A percentile compares a stretch with the other conserved stretches of the same genome.
Conservation (phyloP, 2,113 vertebrate species). For the Ceyx melanurus region DNA sequence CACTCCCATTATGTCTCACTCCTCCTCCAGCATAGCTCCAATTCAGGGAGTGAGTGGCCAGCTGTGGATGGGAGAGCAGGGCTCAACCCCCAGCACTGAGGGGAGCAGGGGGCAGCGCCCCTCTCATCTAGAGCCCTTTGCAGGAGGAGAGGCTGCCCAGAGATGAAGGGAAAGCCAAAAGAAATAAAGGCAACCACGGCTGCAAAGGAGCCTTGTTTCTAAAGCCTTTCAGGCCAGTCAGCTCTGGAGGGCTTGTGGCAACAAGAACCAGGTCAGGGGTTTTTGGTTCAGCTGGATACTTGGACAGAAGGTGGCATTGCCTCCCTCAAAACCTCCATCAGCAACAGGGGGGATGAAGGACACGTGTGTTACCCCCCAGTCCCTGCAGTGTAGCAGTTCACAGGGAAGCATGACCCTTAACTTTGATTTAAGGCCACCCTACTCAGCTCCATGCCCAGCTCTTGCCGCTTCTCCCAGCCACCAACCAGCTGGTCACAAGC, state of each 20-base stretch:
- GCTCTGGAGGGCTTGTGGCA: not conserved
- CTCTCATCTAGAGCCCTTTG: rapidly evolving
- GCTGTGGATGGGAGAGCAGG: not conserved
- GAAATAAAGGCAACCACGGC: not conserved
- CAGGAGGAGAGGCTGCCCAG: not conserved
- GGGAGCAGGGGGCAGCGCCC: not conserved
- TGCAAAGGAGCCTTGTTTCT: not conserved
- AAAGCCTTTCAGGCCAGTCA: not conserved
- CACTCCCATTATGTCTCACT: not conserved
- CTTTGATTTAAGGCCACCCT: not conserved
- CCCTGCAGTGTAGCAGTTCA: not conserved
- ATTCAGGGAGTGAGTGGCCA: not conserved
- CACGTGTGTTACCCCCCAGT: rapidly evolving
- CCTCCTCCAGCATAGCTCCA: not conserved
- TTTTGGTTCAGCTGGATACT: not conserved
- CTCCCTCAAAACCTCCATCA: not conserved
- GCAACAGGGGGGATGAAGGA: not conserved
- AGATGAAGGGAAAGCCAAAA: not conserved
- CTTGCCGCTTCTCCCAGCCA: not conserved
- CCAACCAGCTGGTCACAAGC: rapidly evolving
- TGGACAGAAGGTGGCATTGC: not conserved
- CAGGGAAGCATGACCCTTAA: not conserved
- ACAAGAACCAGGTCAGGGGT: not conserved
- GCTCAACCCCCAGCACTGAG: not conserved
- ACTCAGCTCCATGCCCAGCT: rapidly evolving